phyloP scores from a whole-genome alignment of 2,113 vertebrate species.

The Tachysurus vachellii region DNA sequence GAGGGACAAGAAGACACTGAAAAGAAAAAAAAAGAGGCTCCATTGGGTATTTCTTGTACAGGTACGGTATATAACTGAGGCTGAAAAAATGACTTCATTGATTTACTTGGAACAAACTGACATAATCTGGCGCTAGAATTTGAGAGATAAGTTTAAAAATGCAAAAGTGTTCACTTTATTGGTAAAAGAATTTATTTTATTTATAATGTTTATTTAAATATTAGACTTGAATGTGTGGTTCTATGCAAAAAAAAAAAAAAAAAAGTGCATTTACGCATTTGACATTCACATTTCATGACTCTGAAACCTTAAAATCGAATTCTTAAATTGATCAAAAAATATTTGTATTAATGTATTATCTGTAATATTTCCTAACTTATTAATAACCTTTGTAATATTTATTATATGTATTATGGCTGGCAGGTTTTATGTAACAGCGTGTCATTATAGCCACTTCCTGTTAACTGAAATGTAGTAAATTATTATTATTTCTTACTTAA shows the following conservation, averaged over 20 bases:
- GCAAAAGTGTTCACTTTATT: background rate
- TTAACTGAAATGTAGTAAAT: background rate
- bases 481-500: background rate
- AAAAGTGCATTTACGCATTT: too few species aligned
- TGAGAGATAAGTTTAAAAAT: background rate
- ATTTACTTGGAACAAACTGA: background rate
- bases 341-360: background rate
- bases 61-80: slow-evolving; percentile 29
- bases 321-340: background rate
- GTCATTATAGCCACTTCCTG: slow-evolving; percentile 16
- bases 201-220: background rate
- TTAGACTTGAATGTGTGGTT: background rate
- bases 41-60: slow-evolving; percentile 6
- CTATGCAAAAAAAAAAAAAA: background rate
- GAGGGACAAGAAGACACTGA: slow-evolving; percentile 24
- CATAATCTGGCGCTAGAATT: background rate
- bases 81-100: background rate
- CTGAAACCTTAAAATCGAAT: background rate
- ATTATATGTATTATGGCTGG: background rate
- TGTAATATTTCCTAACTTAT: background rate
- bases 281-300: background rate
- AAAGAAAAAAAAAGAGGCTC: slow-evolving; percentile 50
- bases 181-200: background rate
- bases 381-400: background rate
- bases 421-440: background rate